Conservation (phyloP, 2,888 invertebrate genomes). For the Parnassius smintheus region DNA sequence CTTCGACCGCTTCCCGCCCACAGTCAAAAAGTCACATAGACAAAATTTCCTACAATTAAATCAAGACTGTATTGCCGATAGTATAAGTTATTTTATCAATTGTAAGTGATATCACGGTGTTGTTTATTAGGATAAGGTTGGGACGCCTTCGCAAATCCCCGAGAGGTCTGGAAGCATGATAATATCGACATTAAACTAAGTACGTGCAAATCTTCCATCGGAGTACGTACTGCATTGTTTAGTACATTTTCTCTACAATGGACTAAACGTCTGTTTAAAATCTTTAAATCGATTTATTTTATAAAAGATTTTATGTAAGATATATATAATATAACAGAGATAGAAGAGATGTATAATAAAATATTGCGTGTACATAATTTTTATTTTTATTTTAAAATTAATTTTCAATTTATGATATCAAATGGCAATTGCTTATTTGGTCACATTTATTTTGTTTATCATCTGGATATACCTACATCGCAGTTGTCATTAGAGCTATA, state of each 20-base stretch:
- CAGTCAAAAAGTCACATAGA: constrained; percentile 34
- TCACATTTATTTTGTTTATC: too few relatives aligned
- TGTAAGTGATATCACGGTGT: constrained; percentile 35
- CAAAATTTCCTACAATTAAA: constrained; percentile 32
- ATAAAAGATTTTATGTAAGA: too few relatives aligned
- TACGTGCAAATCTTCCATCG: constrained; percentile 53
- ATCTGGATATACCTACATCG: too few relatives aligned
- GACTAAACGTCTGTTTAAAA: not conserved
- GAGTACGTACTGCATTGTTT: constrained; percentile 39
- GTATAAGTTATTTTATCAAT: constrained; percentile 38
- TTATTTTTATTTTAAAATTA: too few relatives aligned
- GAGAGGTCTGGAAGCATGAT: constrained; percentile 51
- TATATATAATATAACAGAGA: too few relatives aligned
- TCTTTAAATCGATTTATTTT: too few relatives aligned
- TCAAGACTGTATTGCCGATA: constrained; percentile 39
- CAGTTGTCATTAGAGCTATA: too few relatives aligned
- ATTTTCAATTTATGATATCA: too few relatives aligned
- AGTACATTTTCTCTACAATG: constrained; percentile 29
- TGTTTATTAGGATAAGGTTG: constrained; percentile 59
- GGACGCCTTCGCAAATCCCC: constrained; percentile 51
- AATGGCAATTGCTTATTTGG: too few relatives aligned
- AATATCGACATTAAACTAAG: constrained; percentile 55
- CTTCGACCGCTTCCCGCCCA: constrained; percentile 35
- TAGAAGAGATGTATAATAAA: too few relatives aligned
- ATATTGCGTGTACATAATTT: too few relatives aligned